Conservation (phyloP, 2,888 invertebrate genomes). For the Leptinotarsa juncta region DNA sequence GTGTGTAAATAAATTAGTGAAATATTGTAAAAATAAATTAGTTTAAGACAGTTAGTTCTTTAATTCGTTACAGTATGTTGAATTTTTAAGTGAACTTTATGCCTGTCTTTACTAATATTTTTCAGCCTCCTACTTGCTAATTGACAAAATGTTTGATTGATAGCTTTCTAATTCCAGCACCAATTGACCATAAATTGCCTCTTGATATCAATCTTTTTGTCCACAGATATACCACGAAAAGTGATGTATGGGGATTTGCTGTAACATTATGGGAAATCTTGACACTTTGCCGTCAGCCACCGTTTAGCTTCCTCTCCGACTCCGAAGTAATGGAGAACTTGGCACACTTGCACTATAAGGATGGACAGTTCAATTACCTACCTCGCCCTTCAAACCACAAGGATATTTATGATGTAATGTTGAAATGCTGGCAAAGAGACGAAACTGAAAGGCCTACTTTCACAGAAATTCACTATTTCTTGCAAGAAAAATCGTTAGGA, state of each 20-base stretch:
- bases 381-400: conserved; percentile 73
- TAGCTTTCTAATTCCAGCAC: too few species aligned
- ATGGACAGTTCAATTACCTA: conserved; percentile 72
- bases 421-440: conserved; percentile 86
- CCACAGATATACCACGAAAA: conserved; percentile 81
- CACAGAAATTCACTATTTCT: conserved; percentile 83
- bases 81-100: too few species aligned
- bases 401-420: conserved; percentile 87
- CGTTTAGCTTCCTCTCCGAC: conserved; percentile 81
- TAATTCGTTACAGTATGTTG: too few species aligned
- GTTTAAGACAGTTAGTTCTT: too few species aligned
- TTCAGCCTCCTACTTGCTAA: too few species aligned
- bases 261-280: conserved; percentile 90
- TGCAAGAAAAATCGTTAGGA: conserved; percentile 78
- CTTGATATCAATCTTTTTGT: not conserved
- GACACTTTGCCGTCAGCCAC: conserved; percentile 80
- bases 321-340: conserved; percentile 85
- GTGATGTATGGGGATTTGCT: conserved; percentile 92
- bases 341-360: conserved; percentile 75
- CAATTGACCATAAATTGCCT: too few species aligned
- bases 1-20: too few species aligned
- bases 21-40: too few species aligned
- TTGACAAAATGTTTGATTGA: too few species aligned
- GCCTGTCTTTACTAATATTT: too few species aligned
- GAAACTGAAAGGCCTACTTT: conserved; percentile 82